Conservation (phyloP, 35 echinoderm and acorn worm genomes). For the Stichopus chloronotus region DNA sequence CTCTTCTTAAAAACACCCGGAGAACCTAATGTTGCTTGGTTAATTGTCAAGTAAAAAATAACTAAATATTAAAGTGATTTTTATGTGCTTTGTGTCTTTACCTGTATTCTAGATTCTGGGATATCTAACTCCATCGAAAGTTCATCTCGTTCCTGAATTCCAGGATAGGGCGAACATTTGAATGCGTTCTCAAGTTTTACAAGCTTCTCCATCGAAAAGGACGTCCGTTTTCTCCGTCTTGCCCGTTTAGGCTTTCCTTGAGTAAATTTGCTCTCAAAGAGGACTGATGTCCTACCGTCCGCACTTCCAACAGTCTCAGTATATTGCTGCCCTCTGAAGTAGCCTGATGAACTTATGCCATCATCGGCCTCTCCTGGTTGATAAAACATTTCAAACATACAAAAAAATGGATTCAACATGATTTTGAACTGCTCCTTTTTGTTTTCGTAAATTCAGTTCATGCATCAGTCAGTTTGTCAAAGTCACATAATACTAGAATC, state of each 20-base stretch:
- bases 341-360: too few relatives aligned
- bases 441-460: too few relatives aligned
- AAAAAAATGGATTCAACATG: too few relatives aligned
- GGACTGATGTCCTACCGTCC: not conserved
- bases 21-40: too few relatives aligned
- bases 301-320: not conserved
- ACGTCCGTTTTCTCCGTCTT: constrained; percentile 14
- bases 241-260: not conserved
- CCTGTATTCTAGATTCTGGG: constrained; percentile 37
- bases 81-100: not conserved
- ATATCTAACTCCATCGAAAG: not conserved
- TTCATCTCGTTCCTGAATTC: constrained; percentile 40
- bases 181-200: constrained; percentile 31
- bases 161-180: constrained; percentile 32
- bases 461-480: too few relatives aligned
- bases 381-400: too few relatives aligned
- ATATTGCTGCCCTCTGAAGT: not conserved
- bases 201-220: constrained; percentile 20
- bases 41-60: too few relatives aligned
- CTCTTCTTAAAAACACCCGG: too few relatives aligned
- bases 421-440: too few relatives aligned
- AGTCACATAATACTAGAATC: too few relatives aligned
- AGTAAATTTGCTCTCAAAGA: not conserved
- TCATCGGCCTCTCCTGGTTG: too few relatives aligned
- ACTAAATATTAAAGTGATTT: too few relatives aligned